phyloP scores from a whole-genome alignment of 2,888 invertebrate species.

The Chymomyza fuscimana region DNA sequence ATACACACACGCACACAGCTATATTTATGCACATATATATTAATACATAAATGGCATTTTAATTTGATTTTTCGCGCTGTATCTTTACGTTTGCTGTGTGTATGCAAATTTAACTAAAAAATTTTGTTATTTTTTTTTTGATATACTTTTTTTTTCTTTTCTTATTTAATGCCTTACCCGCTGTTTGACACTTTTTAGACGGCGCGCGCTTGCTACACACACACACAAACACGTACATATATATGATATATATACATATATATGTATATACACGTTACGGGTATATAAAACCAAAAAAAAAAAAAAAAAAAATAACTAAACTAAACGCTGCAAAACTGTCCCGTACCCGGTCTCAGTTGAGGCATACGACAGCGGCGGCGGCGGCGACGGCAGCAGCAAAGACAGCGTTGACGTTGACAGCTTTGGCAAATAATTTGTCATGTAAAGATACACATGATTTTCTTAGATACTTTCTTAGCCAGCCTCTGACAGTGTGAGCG shows the following conservation, averaged over 20 bases:
- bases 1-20: slow-evolving; percentile 8
- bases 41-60: slow-evolving; percentile 37
- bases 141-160: slow-evolving; percentile 1
- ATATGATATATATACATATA: slow-evolving; percentile 11
- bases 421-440: slow-evolving; percentile 17
- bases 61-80: slow-evolving; percentile 42
- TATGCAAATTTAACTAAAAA: slow-evolving; percentile 49
- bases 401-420: slow-evolving; percentile 12
- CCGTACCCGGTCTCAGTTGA: not conserved
- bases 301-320: not conserved
- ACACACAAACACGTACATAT: not conserved
- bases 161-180: slow-evolving; percentile 23
- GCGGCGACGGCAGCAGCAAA: slow-evolving; percentile 6
- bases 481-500: not conserved
- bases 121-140: slow-evolving; percentile 19
- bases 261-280: too few relatives aligned
- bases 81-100: slow-evolving; percentile 11
- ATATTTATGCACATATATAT: not conserved
- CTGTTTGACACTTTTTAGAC: slow-evolving; percentile 17
- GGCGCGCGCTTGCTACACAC: slow-evolving; percentile 35
- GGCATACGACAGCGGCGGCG: not conserved
- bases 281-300: not conserved
- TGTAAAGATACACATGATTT: slow-evolving; percentile 19
- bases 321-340: slow-evolving; percentile 2
- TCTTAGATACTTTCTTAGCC: slow-evolving; percentile 2